Conservation (phyloP, 2,888 invertebrate genomes). For the Pachymerium ferrugineum region DNA sequence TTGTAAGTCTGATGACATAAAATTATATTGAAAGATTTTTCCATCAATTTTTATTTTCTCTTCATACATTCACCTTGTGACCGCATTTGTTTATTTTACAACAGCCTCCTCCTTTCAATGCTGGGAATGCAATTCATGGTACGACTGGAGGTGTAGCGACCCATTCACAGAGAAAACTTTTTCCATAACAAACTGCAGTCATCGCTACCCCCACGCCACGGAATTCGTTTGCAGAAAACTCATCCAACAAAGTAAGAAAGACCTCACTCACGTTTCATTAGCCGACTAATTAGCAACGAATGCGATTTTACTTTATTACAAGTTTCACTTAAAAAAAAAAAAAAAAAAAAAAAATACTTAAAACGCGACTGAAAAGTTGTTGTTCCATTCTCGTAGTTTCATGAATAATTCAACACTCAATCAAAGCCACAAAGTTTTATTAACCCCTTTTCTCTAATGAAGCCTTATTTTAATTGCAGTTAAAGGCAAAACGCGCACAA, state of each 20-base stretch:
- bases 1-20: too few species aligned
- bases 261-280: neutral
- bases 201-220: neutral
- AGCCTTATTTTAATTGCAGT: conserved; percentile 54
- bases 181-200: conserved; percentile 9
- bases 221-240: conserved; percentile 11
- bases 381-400: neutral
- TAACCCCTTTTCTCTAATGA: neutral
- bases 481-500: conserved; percentile 79
- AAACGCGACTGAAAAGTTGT: too few species aligned
- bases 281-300: neutral
- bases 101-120: conserved; percentile 36
- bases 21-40: too few species aligned
- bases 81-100: neutral
- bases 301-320: neutral
- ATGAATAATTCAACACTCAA: neutral
- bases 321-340: too few species aligned
- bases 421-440: neutral
- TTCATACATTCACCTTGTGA: too few species aligned
- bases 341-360: neutral
- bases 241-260: conserved; percentile 13
- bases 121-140: conserved; percentile 37
- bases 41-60: too few species aligned
- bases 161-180: conserved; percentile 28
- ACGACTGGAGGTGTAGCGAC: conserved; percentile 36